Evolutionary conservation across 2,888 invertebrate species (phyloP).

Genomic region (Noctua comes): DNA sequence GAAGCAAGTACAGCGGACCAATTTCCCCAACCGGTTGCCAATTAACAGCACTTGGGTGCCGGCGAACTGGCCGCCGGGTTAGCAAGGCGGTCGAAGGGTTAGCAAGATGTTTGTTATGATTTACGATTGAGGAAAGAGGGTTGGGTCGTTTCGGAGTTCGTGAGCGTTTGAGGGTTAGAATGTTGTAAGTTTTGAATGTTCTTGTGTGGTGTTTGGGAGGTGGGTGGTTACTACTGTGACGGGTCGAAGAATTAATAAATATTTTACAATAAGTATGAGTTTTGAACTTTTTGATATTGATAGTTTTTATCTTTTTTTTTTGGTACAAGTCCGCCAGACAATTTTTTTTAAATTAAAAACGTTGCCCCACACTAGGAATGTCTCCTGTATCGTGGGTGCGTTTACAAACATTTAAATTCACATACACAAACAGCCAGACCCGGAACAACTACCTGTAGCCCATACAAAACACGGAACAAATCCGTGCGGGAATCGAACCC

Average conservation of each 20-base stretch:
- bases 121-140: slow-evolving; percentile 80
- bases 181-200: slow-evolving; percentile 58
- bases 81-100: slow-evolving; percentile 83
- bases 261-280: not conserved
- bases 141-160: slow-evolving; percentile 55
- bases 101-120: slow-evolving; percentile 89
- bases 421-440: too few species aligned
- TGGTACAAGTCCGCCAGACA: too few species aligned
- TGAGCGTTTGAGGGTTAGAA: slow-evolving; percentile 69
- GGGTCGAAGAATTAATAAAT: not conserved
- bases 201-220: slow-evolving; percentile 42
- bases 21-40: slow-evolving; percentile 88
- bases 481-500: too few species aligned
- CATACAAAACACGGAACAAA: too few species aligned
- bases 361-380: too few species aligned
- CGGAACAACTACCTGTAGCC: too few species aligned
- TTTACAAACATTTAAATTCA: too few species aligned
- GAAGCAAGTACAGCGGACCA: slow-evolving; percentile 89
- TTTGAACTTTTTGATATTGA: not conserved
- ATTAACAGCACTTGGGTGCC: slow-evolving; percentile 87
- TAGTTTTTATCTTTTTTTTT: too few species aligned
- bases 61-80: slow-evolving; percentile 74
- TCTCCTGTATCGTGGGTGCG: too few species aligned
- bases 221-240: not conserved
- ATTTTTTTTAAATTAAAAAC: too few species aligned